Percentiles rank a stretch among this genome's conserved stretches.
phyloP scores from a whole-genome alignment of 1,140 invertebrate species.

The Drosophila busckii region DNA sequence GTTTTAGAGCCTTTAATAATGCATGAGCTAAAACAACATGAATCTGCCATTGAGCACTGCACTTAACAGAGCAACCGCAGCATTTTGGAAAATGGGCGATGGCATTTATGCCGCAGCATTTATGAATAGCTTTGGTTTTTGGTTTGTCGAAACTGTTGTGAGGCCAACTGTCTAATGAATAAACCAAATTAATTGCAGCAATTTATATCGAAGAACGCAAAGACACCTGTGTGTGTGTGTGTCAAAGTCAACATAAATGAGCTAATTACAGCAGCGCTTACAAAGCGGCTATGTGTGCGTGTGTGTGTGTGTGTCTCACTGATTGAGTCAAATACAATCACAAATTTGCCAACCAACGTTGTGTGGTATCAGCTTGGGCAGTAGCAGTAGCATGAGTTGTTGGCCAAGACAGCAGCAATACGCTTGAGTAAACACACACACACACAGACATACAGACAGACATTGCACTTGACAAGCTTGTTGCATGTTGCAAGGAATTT shows the following conservation, averaged over 20 bases:
- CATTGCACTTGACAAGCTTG: constrained; percentile 32
- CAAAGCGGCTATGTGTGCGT: constrained; percentile 9
- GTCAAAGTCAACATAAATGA: constrained; percentile 72
- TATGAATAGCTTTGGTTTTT: constrained; percentile 66
- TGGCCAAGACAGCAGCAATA: constrained; percentile 11
- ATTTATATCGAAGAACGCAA: no score
- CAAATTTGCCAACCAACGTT: constrained; percentile 41
- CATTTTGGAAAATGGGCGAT: constrained; percentile 56
- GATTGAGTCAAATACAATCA: constrained; percentile 47
- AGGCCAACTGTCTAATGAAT: constrained; percentile 51
- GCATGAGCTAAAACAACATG: constrained; percentile 10
- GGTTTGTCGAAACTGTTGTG: constrained; percentile 2
- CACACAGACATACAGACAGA: not conserved
- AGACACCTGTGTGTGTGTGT: constrained; percentile 38
- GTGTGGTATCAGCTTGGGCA: constrained; percentile 20
- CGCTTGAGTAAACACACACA: constrained; percentile 28
- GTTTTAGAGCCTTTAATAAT: constrained; percentile 21
- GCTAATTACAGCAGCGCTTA: constrained; percentile 51
- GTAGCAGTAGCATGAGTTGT: not conserved
- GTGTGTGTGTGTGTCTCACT: constrained; percentile 19
- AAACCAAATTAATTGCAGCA: constrained; percentile 63
- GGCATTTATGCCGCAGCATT: constrained; percentile 57
- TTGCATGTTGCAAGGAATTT: constrained; percentile 52
- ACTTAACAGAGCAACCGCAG: constrained; percentile 56
- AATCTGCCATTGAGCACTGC: constrained; percentile 15